Conservation (phyloP, 2,797 vertebrate genomes). For the Gouania willdenowi region DNA sequence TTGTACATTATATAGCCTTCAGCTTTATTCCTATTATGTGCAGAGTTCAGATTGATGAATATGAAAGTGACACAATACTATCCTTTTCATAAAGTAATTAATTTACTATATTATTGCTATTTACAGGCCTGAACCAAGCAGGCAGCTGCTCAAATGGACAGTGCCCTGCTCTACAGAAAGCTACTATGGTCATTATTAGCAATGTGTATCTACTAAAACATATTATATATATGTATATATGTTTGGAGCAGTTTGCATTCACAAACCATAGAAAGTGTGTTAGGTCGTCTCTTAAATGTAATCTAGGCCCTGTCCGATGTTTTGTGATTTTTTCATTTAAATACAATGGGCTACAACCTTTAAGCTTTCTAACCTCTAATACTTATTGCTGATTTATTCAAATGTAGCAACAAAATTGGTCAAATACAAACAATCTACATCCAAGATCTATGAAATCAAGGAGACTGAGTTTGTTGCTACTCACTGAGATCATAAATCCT, state of each 20-base stretch:
- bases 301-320: too few relatives aligned
- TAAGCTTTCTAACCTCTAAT: too few relatives aligned
- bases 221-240: conserved; percentile 22
- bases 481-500: conserved; percentile 9
- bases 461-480: conserved; percentile 3
- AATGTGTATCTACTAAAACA: conserved; percentile 26
- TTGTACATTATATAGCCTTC: conserved; percentile 19
- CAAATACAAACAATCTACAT: too few relatives aligned
- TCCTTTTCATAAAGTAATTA: conserved; percentile 25
- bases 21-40: conserved; percentile 21
- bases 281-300: background rate
- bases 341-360: too few relatives aligned
- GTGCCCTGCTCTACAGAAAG: conserved; percentile 28
- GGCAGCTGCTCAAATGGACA: conserved; percentile 25
- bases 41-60: conserved; percentile 19
- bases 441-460: too few relatives aligned
- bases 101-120: conserved; percentile 43
- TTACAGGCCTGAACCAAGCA: conserved; percentile 41
- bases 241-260: too few relatives aligned
- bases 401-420: conserved; percentile 12
- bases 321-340: too few relatives aligned
- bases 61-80: conserved; percentile 40
- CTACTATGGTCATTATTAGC: conserved; percentile 22
- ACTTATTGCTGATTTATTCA: conserved; percentile 30
- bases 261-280: conserved; percentile 3